Evolutionary conservation across 2,888 invertebrate genomes (phyloP).

Genomic region (Metacarcinus magister): DNA sequence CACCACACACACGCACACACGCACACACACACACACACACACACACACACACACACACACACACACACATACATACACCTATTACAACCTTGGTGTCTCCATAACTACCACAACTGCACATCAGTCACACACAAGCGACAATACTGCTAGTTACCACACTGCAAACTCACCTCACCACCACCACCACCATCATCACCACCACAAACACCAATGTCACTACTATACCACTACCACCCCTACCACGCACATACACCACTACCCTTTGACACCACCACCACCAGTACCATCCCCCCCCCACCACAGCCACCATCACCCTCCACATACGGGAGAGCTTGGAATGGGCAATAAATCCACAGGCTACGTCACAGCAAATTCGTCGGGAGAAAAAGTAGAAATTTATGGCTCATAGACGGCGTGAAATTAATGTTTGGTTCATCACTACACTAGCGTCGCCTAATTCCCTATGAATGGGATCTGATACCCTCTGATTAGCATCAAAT

Average conservation of each 20-base stretch:
- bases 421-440: constrained; percentile 63
- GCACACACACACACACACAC: constrained; percentile 16
- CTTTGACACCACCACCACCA: background rate
- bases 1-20: background rate
- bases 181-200: background rate
- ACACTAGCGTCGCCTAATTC: constrained; percentile 53
- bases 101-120: constrained; percentile 23
- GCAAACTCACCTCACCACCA: background rate
- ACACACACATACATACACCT: background rate
- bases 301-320: background rate
- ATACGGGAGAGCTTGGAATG: constrained; percentile 59
- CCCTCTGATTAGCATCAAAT: constrained; percentile 37
- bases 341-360: constrained; percentile 66
- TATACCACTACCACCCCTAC: background rate
- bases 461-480: constrained; percentile 46
- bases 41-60: constrained; percentile 7
- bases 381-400: constrained; percentile 68
- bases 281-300: background rate
- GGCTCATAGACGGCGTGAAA: constrained; percentile 61
- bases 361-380: constrained; percentile 72
- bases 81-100: background rate
- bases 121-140: background rate
- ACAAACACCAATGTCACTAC: background rate
- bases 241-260: constrained; percentile 16
- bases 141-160: constrained; percentile 22